A percentile compares a stretch with the other conserved stretches of the same genome.
These are phyloP conservation scores for Centropyge bicolor DNA, from an alignment of 2,797 vertebrate species.

Conservation along the genomic window DNA sequence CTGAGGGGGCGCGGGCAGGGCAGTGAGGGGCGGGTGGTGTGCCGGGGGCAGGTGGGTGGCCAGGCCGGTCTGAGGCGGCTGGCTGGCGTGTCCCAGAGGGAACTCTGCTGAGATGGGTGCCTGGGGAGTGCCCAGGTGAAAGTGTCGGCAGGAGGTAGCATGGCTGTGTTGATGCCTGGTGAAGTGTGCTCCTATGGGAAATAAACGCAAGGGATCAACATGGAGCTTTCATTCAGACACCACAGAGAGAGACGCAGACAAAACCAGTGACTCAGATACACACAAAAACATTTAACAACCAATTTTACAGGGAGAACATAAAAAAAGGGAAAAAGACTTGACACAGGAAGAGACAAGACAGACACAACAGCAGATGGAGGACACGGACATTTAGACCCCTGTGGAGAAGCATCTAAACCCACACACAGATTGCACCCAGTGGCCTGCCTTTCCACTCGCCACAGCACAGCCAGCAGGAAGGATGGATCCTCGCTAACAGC, in stretches of 20 bases:
- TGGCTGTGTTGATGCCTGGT: constrained; percentile 98
- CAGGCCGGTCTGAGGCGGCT: constrained; percentile 90
- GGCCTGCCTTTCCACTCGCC: constrained; percentile 48
- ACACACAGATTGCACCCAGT: constrained; percentile 54
- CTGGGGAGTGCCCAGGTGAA: constrained; percentile 94
- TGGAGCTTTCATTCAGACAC: constrained; percentile 30
- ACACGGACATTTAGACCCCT: constrained; percentile 51
- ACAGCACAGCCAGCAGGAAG: constrained; percentile 42
- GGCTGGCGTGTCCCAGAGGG: constrained; percentile 85
- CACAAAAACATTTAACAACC: constrained; percentile 13
- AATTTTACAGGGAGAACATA: constrained; percentile 26
- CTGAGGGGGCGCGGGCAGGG: constrained; percentile 90
- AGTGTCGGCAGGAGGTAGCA: constrained; percentile 99
- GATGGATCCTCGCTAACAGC: constrained; percentile 49
- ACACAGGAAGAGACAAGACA: constrained; percentile 56
- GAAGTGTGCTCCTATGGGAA: constrained; percentile 94
- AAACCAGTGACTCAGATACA: constrained; percentile 17
- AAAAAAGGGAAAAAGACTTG: constrained; percentile 32
- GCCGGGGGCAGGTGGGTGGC: constrained; percentile 90
- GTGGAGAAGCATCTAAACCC: constrained; percentile 45
- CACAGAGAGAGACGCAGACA: constrained; percentile 40
- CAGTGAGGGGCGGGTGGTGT: constrained; percentile 92
- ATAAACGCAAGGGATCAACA: constrained; percentile 61
- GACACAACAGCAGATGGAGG: constrained; percentile 69
- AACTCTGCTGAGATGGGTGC: constrained; percentile 93